These are phyloP conservation scores for Pyrgilauda ruficollis DNA, from an alignment of 2,113 vertebrate species.

Conservation along the genomic window DNA sequence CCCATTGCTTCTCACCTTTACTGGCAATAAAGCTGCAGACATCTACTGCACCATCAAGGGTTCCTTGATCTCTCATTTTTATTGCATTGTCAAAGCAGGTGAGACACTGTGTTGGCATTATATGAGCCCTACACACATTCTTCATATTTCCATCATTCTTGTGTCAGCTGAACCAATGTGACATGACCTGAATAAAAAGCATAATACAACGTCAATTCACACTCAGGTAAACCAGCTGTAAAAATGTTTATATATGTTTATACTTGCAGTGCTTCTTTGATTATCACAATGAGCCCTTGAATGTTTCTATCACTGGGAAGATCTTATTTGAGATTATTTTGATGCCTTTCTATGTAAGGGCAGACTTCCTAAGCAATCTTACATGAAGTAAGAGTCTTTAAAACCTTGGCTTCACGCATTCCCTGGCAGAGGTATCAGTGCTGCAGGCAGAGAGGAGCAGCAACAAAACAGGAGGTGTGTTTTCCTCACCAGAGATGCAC, in stretches of 20 bases:
- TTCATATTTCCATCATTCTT: not conserved
- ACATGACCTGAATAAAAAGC: not conserved
- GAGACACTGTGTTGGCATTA: not conserved
- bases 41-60: not conserved
- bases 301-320: not conserved
- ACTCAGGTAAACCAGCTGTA: not conserved
- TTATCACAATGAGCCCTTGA: not conserved
- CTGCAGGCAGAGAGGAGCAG: not conserved
- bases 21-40: not conserved
- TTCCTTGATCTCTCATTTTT: constrained; percentile 2
- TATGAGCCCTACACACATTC: not conserved
- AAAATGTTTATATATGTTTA: not conserved
- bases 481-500: not conserved
- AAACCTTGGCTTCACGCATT: not conserved
- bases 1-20: not conserved
- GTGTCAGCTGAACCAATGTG: not conserved
- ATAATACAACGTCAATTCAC: not conserved
- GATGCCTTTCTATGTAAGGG: not conserved
- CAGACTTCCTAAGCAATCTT: not conserved
- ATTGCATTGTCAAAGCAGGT: not conserved
- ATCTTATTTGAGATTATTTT: not conserved
- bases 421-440: not conserved
- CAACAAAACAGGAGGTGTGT: not conserved
- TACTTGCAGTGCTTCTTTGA: not conserved
- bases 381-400: not conserved